Percentiles rank a stretch among this genome's conserved stretches.
These are phyloP conservation scores for Mercenaria mercenaria DNA, from an alignment of 1,140 invertebrate species.

Conservation along the genomic window DNA sequence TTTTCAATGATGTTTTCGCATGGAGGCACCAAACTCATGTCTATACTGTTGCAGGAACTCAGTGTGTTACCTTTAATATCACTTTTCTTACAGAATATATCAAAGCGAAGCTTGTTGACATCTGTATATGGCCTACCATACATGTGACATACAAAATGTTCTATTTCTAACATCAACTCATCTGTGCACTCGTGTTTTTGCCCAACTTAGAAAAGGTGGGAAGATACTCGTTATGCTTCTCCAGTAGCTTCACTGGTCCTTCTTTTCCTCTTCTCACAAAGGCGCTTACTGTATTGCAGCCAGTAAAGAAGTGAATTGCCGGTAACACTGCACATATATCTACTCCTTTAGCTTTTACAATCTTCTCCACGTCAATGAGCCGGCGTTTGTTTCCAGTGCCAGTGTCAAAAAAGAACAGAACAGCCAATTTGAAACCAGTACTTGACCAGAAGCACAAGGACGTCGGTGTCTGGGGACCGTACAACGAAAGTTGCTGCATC, in stretches of 20 bases:
- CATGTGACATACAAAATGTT: not conserved
- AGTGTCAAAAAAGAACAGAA: constrained; percentile 21
- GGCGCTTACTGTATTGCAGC: not conserved
- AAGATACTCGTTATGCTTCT: not conserved
- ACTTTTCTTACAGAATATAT: not conserved
- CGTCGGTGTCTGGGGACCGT: constrained; percentile 22
- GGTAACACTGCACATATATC: not conserved
- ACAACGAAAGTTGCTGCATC: not conserved
- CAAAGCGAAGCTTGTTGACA: no score
- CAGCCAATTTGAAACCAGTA: not conserved
- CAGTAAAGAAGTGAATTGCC: not conserved
- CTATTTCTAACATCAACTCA: not conserved
- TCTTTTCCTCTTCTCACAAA: constrained; percentile 7
- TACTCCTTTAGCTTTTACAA: not conserved
- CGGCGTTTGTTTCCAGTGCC: constrained; percentile 7
- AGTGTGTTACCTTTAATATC: not conserved
- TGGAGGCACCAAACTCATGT: constrained; percentile 29
- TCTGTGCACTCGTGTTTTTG: not conserved
- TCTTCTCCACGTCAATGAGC: not conserved
- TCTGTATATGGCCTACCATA: not conserved
- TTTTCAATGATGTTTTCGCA: not conserved
- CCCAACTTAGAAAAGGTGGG: not conserved
- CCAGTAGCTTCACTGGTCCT: not conserved
- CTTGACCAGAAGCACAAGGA: not conserved
- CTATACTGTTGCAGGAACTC: not conserved